A percentile compares a stretch with the other conserved stretches of the same genome.
phyloP scores from a whole-genome alignment of 2,888 invertebrate species.

The Entomobrya proxima region DNA sequence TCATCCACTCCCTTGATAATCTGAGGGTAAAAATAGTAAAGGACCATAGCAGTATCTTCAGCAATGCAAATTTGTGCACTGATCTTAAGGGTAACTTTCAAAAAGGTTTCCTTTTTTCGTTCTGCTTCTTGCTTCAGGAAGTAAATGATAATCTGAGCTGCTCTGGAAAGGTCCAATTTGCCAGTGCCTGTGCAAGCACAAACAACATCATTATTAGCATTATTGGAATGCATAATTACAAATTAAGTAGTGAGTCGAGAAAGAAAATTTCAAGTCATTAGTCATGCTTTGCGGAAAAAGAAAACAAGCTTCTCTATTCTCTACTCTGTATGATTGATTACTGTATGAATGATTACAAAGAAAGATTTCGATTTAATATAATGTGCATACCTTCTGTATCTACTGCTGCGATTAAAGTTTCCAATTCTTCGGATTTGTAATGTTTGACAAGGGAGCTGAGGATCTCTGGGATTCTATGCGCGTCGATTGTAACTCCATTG shows the following conservation, averaged over 20 bases:
- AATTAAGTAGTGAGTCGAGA: background rate
- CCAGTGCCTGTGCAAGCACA: slow-evolving; percentile 62
- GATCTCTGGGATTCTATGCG: slow-evolving; percentile 69
- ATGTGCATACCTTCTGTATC: slow-evolving; percentile 69
- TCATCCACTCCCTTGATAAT: slow-evolving; percentile 70
- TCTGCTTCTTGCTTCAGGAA: slow-evolving; percentile 70
- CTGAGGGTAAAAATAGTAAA: slow-evolving; percentile 72
- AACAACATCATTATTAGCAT: background rate
- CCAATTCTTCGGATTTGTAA: slow-evolving; percentile 68
- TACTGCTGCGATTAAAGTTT: slow-evolving; percentile 66
- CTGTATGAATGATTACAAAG: background rate
- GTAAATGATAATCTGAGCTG: slow-evolving; percentile 70
- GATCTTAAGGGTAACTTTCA: slow-evolving; percentile 71
- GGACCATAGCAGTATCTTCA: slow-evolving; percentile 68
- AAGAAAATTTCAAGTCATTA: background rate
- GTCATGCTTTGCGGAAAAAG: too few species aligned
- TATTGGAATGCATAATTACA: too few species aligned
- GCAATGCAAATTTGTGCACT: slow-evolving; percentile 69
- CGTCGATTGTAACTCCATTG: slow-evolving; percentile 68
- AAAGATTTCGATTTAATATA: background rate
- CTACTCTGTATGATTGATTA: too few species aligned
- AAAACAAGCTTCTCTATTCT: too few species aligned
- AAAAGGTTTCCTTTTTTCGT: slow-evolving; percentile 65
- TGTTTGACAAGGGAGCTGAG: slow-evolving; percentile 68
- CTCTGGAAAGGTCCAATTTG: slow-evolving; percentile 70